Conservation (phyloP, 2,888 invertebrate genomes). For the Drosophila stalkeri region DNA sequence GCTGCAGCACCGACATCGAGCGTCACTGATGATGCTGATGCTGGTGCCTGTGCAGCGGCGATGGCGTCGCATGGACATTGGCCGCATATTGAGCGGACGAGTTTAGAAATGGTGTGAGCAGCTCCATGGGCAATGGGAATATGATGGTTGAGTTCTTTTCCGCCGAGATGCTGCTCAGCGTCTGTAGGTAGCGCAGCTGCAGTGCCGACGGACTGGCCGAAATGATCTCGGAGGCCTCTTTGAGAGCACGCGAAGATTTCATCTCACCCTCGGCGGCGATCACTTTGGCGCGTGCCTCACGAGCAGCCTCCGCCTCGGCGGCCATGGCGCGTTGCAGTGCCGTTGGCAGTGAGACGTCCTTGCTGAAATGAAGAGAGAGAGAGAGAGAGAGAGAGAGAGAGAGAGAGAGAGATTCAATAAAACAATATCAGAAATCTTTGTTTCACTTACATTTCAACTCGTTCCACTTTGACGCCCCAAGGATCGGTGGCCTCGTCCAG, state of each 20-base stretch:
- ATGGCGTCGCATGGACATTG: constrained; percentile 27
- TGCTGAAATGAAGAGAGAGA: constrained; percentile 85
- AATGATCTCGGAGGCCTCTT: constrained; percentile 94
- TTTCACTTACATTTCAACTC: constrained; percentile 94
- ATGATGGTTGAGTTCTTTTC: constrained; percentile 98
- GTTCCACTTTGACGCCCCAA: constrained; percentile 97
- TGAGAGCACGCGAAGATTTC: constrained; percentile 92
- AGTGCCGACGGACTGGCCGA: constrained; percentile 91
- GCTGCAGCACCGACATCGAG: constrained; percentile 77
- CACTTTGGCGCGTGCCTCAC: constrained; percentile 88
- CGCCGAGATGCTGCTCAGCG: constrained; percentile 94
- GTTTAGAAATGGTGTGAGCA: constrained; percentile 86
- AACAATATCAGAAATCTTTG: not conserved
- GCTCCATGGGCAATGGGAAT: constrained; percentile 95
- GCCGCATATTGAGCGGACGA: constrained; percentile 37
- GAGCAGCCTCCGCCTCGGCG: constrained; percentile 92
- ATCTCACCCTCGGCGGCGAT: constrained; percentile 94
- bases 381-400: not conserved
- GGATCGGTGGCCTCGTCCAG: constrained; percentile 90
- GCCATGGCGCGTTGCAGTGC: constrained; percentile 93
- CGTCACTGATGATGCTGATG: constrained; percentile 74
- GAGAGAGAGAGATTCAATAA: not conserved
- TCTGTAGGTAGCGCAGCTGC: constrained; percentile 93
- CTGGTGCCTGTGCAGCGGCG: constrained; percentile 56
- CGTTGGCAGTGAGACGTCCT: constrained; percentile 92